These are phyloP conservation scores for Schizotus pectinicornis DNA, from an alignment of 2,888 invertebrate species.

Conservation along the genomic window DNA sequence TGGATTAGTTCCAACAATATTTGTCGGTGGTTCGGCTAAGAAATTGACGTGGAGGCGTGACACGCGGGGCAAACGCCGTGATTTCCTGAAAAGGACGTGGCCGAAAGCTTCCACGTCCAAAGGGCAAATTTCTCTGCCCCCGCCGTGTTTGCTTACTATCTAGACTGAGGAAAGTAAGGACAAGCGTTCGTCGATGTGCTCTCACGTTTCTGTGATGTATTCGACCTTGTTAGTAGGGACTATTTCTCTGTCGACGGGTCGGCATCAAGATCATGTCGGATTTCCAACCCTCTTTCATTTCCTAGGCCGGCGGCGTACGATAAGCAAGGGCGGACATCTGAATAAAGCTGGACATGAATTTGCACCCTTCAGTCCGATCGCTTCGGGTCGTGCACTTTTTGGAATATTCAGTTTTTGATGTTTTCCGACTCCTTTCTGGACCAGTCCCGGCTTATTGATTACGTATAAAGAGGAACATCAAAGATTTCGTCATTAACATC, in stretches of 20 bases:
- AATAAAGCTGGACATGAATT: constrained; percentile 49
- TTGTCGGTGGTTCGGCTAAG: no score
- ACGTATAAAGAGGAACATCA: neutral
- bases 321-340: constrained; percentile 46
- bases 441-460: neutral
- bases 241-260: constrained; percentile 46
- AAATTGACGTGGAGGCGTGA: no score
- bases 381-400: constrained; percentile 32
- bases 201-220: constrained; percentile 36
- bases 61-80: no score
- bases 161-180: constrained; percentile 8
- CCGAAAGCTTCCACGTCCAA: neutral
- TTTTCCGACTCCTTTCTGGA: constrained; percentile 16
- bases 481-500: neutral
- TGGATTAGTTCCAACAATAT: no score
- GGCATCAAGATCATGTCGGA: constrained; percentile 50
- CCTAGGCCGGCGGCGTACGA: constrained; percentile 44
- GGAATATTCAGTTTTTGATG: constrained; percentile 34
- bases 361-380: constrained; percentile 42
- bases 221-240: constrained; percentile 44
- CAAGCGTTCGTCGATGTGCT: constrained; percentile 7
- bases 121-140: constrained; percentile 15
- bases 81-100: no score
- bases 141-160: constrained; percentile 18
- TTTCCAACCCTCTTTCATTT: constrained; percentile 53